These are phyloP conservation scores for Monomorium pharaonis DNA, from an alignment of 1,140 invertebrate species.

Conservation along the genomic window DNA sequence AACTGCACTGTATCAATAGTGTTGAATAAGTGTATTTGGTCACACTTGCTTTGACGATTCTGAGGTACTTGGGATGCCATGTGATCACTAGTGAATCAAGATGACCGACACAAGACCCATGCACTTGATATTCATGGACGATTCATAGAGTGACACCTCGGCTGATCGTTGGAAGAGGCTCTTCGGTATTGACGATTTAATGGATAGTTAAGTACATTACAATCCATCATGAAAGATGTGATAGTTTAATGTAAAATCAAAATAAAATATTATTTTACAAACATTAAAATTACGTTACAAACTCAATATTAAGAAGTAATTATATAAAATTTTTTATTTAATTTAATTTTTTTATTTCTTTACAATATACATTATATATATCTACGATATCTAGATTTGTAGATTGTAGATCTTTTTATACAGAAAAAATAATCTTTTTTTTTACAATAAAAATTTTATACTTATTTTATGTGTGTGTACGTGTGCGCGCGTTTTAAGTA, in stretches of 20 bases:
- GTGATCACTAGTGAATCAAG: slow-evolving; percentile 61
- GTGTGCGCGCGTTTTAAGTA: neutral
- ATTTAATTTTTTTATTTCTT: neutral
- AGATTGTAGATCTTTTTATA: too few relatives aligned
- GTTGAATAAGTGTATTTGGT: slow-evolving; percentile 21
- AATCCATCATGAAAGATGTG: neutral
- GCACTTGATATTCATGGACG: slow-evolving; percentile 65
- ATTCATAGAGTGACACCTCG: slow-evolving; percentile 62
- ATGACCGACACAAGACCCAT: slow-evolving; percentile 64
- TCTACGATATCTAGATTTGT: neutral
- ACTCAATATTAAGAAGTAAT: neutral
- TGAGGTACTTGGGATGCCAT: slow-evolving; percentile 49
- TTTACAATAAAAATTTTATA: neutral
- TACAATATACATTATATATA: neutral
- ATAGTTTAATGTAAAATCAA: neutral
- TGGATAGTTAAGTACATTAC: slow-evolving; percentile 51
- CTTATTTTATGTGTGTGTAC: too few relatives aligned
- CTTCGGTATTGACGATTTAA: slow-evolving; percentile 40
- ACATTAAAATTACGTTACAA: neutral
- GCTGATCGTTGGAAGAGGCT: slow-evolving; percentile 61
- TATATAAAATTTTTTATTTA: neutral
- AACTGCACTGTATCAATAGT: neutral
- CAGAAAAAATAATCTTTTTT: neutral
- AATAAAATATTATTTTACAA: neutral
- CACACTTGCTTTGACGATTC: slow-evolving; percentile 62